Conservation (phyloP, 2,113 vertebrate species). For the Grammomys dolichurus region DNA sequence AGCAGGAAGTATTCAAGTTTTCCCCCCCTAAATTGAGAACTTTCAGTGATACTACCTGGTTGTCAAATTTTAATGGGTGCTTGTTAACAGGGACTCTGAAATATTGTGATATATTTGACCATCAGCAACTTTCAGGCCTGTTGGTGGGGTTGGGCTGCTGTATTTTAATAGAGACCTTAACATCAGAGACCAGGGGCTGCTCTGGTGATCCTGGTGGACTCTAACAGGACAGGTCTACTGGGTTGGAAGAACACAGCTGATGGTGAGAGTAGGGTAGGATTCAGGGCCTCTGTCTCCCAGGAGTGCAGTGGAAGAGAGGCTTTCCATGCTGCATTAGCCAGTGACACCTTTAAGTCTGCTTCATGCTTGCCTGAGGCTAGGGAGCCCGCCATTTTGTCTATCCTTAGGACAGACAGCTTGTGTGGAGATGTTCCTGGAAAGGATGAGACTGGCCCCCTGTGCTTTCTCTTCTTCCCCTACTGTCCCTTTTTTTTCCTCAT, state of each 20-base stretch:
- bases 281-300: accelerated
- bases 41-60: conserved; percentile 74
- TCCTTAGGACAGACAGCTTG: background rate
- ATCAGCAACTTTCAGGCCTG: conserved; percentile 79
- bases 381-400: background rate
- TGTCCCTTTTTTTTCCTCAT: accelerated
- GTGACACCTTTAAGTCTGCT: background rate
- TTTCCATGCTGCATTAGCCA: accelerated
- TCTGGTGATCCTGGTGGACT: conserved; percentile 75
- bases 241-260: background rate
- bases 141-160: conserved; percentile 57
- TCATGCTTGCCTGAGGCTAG: conserved; percentile 27
- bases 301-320: background rate
- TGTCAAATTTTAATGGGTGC: conserved; percentile 85
- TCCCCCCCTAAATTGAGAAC: conserved; percentile 46
- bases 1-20: background rate
- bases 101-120: conserved; percentile 85
- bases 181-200: conserved; percentile 63
- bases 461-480: background rate
- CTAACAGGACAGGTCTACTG: background rate
- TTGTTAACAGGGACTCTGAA: conserved; percentile 82
- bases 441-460: background rate
- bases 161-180: conserved; percentile 82
- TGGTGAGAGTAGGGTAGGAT: background rate
- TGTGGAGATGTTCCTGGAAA: background rate